Evolutionary conservation across 1,140 invertebrate genomes (phyloP).

Genomic region (roundworm (Caenorhabditis elegans)): WBcel235 BX284606.5:13184501-13185000

Average conservation of each 20-base stretch:
- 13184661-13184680: no score
- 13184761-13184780: conserved; percentile 18
- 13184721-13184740: neutral
- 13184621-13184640: no score
- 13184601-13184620: no score
- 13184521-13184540: conserved; percentile 32
- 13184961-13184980: conserved; percentile 11
- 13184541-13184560: conserved; percentile 9
- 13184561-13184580: conserved; percentile 4
- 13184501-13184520: neutral
- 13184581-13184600: no score
- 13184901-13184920: no score
- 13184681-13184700: neutral
- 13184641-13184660: no score
- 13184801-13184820: neutral
- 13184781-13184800: neutral
- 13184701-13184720: neutral
- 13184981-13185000: neutral
- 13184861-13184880: no score
- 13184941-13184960: no score
- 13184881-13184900: no score
- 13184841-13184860: neutral
- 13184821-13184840: neutral
- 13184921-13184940: no score
- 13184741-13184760: neutral